A percentile compares a stretch with the other conserved stretches of the same genome.
Evolutionary conservation across 2,113 vertebrate species (phyloP).

Genomic region (Gopherus evgoodei): DNA sequence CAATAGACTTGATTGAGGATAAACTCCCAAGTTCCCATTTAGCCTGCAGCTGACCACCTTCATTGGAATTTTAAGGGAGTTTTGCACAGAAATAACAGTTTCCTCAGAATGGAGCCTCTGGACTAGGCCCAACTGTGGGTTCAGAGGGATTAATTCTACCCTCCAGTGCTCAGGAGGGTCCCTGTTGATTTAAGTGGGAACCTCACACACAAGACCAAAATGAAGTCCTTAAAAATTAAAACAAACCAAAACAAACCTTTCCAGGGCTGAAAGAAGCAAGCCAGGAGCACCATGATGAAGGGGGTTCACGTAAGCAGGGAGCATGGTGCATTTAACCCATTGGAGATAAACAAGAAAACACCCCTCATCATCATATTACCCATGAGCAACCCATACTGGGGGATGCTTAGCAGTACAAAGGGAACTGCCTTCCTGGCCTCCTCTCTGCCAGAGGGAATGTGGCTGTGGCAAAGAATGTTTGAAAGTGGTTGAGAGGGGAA

Average conservation of each 20-base stretch:
- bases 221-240: not conserved
- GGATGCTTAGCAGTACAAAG: not conserved
- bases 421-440: not conserved
- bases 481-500: not conserved
- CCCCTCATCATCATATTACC: accelerated
- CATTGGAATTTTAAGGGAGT: slow-evolving; percentile 20
- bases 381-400: not conserved
- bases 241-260: not conserved
- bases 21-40: slow-evolving; percentile 36
- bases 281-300: not conserved
- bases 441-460: not conserved
- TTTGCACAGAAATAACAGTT: not conserved
- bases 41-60: slow-evolving; percentile 1
- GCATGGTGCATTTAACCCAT: accelerated
- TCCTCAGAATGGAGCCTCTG: not conserved
- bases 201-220: not conserved
- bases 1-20: not conserved
- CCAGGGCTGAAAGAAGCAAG: not conserved
- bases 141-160: not conserved
- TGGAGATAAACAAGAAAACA: not conserved
- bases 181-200: slow-evolving; percentile 11
- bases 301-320: not conserved
- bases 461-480: not conserved
- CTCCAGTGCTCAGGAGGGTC: not conserved
- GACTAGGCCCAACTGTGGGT: not conserved